Evolutionary conservation across 2,797 vertebrate genomes (phyloP).

Genomic region (Sebastes steindachneri): DNA sequence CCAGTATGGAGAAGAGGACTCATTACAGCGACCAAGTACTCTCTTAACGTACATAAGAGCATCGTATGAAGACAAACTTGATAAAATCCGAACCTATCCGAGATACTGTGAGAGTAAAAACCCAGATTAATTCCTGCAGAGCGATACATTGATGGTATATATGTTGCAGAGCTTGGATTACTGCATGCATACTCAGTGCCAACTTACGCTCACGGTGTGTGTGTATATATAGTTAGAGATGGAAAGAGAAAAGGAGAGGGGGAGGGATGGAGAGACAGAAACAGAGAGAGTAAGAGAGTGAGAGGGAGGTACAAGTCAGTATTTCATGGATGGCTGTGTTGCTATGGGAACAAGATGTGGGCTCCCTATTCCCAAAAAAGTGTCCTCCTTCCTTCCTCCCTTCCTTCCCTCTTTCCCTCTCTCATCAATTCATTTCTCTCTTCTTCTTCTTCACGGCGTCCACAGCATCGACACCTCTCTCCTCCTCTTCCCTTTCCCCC

Average conservation of each 20-base stretch:
- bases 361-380: constrained; percentile 86
- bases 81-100: not conserved
- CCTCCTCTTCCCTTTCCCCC: constrained; percentile 48
- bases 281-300: constrained; percentile 72
- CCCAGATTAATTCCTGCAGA: not conserved
- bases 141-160: constrained; percentile 24
- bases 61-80: not conserved
- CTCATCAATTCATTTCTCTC: constrained; percentile 68
- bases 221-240: constrained; percentile 66
- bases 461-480: constrained; percentile 52
- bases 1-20: constrained; percentile 11
- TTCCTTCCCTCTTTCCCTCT: constrained; percentile 64
- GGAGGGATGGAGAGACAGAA: constrained; percentile 74
- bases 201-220: constrained; percentile 64
- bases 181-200: constrained; percentile 58
- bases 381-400: constrained; percentile 79
- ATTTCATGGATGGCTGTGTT: constrained; percentile 88
- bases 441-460: constrained; percentile 47
- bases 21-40: constrained; percentile 4
- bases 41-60: not conserved
- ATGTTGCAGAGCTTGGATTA: constrained; percentile 61
- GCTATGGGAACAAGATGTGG: constrained; percentile 89
- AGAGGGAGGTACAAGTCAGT: constrained; percentile 81
- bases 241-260: constrained; percentile 60
- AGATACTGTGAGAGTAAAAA: not conserved